Conservation (phyloP, 2,888 invertebrate species). For the Aspidapion aeneum region DNA sequence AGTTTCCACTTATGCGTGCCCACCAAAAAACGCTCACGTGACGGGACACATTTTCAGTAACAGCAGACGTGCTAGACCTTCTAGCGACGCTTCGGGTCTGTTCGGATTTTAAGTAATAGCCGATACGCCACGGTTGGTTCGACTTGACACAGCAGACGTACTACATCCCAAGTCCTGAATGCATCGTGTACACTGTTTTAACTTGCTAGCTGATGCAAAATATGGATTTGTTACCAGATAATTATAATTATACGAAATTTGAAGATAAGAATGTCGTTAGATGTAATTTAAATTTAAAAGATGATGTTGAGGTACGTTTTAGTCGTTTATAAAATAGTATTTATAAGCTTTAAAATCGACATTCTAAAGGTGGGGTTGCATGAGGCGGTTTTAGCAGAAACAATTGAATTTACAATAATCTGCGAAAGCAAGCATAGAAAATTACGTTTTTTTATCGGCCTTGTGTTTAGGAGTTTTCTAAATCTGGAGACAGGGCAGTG, state of each 20-base stretch:
- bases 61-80: slow-evolving; percentile 9
- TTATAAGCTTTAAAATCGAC: background rate
- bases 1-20: too few species aligned
- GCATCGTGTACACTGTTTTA: too few species aligned
- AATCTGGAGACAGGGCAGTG: too few species aligned
- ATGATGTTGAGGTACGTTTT: background rate
- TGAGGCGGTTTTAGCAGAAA: too few species aligned
- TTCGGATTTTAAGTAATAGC: too few species aligned
- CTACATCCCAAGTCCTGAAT: too few species aligned
- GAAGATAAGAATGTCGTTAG: background rate
- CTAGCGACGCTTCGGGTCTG: too few species aligned
- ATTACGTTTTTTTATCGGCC: slow-evolving; percentile 12
- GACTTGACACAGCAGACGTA: too few species aligned
- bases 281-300: background rate
- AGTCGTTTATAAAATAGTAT: too few species aligned
- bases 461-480: slow-evolving; percentile 9
- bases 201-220: background rate
- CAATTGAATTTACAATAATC: slow-evolving; percentile 10
- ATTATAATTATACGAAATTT: background rate
- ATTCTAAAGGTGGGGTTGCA: slow-evolving; percentile 6
- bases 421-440: slow-evolving; percentile 11
- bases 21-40: too few species aligned
- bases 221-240: background rate
- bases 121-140: too few species aligned
- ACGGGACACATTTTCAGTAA: slow-evolving; percentile 4